phyloP scores from a whole-genome alignment of 2,888 invertebrate genomes.

The Luperina testacea region DNA sequence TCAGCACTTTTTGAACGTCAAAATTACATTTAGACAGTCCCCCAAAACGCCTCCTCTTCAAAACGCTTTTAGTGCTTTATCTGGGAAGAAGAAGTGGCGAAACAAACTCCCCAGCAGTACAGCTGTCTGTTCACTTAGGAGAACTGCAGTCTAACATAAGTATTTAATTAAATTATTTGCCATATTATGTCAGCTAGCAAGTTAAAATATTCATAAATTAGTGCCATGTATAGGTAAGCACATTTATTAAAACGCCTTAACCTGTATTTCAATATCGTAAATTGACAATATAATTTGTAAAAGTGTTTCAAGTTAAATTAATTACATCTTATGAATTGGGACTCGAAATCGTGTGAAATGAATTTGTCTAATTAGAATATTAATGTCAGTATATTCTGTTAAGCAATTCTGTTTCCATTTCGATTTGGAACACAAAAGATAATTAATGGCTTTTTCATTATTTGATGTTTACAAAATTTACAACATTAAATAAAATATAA shows the following conservation, averaged over 20 bases:
- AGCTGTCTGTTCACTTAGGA: too few relatives aligned
- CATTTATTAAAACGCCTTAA: background rate
- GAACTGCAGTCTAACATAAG: too few relatives aligned
- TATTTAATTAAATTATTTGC: too few relatives aligned
- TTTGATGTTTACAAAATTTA: background rate
- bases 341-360: slow-evolving; percentile 23
- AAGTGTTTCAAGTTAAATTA: slow-evolving; percentile 19
- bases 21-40: too few relatives aligned
- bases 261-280: background rate
- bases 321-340: slow-evolving; percentile 24
- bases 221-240: background rate
- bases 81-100: too few relatives aligned
- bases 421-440: slow-evolving; percentile 17
- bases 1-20: too few relatives aligned
- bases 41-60: too few relatives aligned
- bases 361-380: slow-evolving; percentile 45
- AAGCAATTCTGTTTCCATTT: slow-evolving; percentile 13
- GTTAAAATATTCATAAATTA: background rate
- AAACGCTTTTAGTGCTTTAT: too few relatives aligned
- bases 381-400: slow-evolving; percentile 5
- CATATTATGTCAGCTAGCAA: too few relatives aligned
- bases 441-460: background rate
- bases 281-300: background rate
- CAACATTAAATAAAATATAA: background rate
- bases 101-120: too few relatives aligned